Conservation (phyloP, 1,140 invertebrate genomes). For the Armadillidium nasatum region DNA sequence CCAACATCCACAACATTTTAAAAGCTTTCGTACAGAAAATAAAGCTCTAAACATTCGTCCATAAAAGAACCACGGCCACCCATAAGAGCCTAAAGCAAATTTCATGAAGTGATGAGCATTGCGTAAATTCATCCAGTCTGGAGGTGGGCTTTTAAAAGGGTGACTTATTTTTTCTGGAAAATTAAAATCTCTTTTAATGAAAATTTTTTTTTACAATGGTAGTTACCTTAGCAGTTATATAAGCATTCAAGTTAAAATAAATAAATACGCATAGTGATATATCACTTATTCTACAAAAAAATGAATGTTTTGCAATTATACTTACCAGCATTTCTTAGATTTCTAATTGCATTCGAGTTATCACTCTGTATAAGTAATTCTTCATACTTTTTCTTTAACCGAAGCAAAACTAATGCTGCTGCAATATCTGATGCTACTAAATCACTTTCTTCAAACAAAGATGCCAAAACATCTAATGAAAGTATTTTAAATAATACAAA, state of each 20-base stretch:
- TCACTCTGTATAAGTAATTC: conserved; percentile 57
- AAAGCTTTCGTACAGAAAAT: conserved; percentile 63
- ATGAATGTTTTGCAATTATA: background rate
- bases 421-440: conserved; percentile 82
- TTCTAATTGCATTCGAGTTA: conserved; percentile 51
- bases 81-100: conserved; percentile 81
- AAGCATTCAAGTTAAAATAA: too few relatives aligned
- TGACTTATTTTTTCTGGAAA: background rate
- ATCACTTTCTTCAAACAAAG: conserved; percentile 74
- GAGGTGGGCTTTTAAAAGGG: conserved; percentile 25
- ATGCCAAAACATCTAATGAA: conserved; percentile 60
- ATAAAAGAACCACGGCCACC: conserved; percentile 81
- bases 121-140: conserved; percentile 77
- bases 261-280: too few relatives aligned
- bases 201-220: too few relatives aligned
- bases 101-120: conserved; percentile 74
- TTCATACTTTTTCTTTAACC: conserved; percentile 58
- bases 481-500: background rate
- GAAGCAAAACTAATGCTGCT: conserved; percentile 74
- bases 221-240: too few relatives aligned
- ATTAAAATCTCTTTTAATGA: too few relatives aligned
- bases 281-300: too few relatives aligned
- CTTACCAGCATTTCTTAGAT: background rate
- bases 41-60: conserved; percentile 64
- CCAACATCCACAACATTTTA: conserved; percentile 69